A percentile compares a stretch with the other conserved stretches of the same genome.
These are phyloP conservation scores for Scaptomyza flava DNA, from an alignment of 2,888 invertebrate species.

Conservation along the genomic window DNA sequence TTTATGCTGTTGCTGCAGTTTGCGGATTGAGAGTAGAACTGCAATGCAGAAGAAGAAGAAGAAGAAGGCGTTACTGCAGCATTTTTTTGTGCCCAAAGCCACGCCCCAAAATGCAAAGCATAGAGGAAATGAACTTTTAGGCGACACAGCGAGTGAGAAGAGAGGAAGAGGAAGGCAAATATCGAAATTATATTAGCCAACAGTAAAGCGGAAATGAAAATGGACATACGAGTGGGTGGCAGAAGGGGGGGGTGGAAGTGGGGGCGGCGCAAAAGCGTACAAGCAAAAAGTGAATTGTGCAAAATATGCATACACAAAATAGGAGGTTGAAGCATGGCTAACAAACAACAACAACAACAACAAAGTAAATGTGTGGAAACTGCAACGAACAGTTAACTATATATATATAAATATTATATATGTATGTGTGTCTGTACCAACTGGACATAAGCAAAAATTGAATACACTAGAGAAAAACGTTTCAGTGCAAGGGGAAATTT, in stretches of 20 bases:
- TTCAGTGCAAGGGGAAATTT: background rate
- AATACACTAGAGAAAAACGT: background rate
- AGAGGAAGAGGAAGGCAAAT: slow-evolving; percentile 31
- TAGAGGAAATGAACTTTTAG: slow-evolving; percentile 65
- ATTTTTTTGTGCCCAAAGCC: slow-evolving; percentile 45
- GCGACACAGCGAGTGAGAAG: slow-evolving; percentile 18
- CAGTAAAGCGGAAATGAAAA: slow-evolving; percentile 61
- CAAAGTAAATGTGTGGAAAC: slow-evolving; percentile 6
- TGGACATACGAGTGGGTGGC: slow-evolving; percentile 31
- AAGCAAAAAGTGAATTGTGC: slow-evolving; percentile 25
- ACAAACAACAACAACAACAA: background rate
- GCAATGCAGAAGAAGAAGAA: slow-evolving; percentile 10
- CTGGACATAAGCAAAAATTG: slow-evolving; percentile 1
- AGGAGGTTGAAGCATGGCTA: background rate
- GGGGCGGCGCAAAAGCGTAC: slow-evolving; percentile 4
- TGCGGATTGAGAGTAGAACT: slow-evolving; percentile 36
- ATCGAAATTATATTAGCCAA: slow-evolving; percentile 74
- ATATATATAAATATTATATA: background rate
- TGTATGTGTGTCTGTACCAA: background rate
- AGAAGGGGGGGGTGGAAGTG: background rate
- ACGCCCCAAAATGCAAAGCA: slow-evolving; percentile 53
- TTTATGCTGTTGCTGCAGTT: slow-evolving; percentile 69
- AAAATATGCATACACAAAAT: slow-evolving; percentile 39
- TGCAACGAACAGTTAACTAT: slow-evolving; percentile 24
- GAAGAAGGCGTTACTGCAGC: slow-evolving; percentile 54